Conservation (phyloP, 2,888 invertebrate genomes). For the Conchocele bisecta region DNA sequence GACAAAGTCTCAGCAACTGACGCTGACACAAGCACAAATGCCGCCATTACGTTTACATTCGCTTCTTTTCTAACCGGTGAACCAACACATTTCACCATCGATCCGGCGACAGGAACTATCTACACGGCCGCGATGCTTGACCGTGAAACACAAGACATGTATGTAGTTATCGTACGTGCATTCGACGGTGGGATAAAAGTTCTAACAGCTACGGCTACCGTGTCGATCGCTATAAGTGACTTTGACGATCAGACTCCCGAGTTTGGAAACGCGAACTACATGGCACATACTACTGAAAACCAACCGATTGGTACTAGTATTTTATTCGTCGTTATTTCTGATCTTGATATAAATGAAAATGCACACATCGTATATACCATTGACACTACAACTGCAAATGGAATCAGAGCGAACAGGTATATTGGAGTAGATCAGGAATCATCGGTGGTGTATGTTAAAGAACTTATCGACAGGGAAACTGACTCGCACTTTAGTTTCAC, state of each 20-base stretch:
- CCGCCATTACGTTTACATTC: constrained; percentile 56
- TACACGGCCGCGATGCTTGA: constrained; percentile 56
- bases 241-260: constrained; percentile 75
- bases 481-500: constrained; percentile 59
- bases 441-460: constrained; percentile 60
- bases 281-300: constrained; percentile 65
- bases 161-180: constrained; percentile 62
- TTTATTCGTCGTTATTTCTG: constrained; percentile 62
- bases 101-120: constrained; percentile 59
- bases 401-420: constrained; percentile 54
- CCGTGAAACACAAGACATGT: constrained; percentile 60
- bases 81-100: constrained; percentile 58
- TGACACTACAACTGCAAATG: constrained; percentile 56
- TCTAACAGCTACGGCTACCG: constrained; percentile 59
- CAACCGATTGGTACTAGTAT: constrained; percentile 60
- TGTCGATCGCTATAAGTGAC: constrained; percentile 69
- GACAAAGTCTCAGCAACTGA: constrained; percentile 67
- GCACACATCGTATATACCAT: constrained; percentile 67
- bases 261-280: constrained; percentile 59
- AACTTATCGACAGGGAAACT: constrained; percentile 69
- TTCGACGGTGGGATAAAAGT: constrained; percentile 66
- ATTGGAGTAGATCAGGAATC: constrained; percentile 57
- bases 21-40: constrained; percentile 67
- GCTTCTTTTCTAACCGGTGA: constrained; percentile 55
- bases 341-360: constrained; percentile 68